phyloP scores from a whole-genome alignment of 1,140 invertebrate species.

The Panulirus ornatus region DNA sequence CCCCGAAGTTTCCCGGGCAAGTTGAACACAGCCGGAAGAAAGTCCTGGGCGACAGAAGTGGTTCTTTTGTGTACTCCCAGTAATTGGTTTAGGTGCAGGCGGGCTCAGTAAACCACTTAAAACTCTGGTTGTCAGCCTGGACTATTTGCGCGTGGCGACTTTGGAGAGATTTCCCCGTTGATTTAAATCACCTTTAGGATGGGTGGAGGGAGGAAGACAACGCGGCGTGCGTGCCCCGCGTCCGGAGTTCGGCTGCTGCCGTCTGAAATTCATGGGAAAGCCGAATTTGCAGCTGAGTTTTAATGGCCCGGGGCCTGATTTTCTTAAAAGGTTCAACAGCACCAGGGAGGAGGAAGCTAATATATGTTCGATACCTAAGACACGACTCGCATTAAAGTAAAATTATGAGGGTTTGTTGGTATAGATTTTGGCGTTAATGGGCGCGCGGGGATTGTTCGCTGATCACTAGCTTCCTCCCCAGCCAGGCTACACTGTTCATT shows the following conservation, averaged over 20 bases:
- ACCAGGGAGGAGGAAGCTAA: slow-evolving; percentile 12
- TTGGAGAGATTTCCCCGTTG: neutral
- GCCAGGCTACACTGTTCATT: no score
- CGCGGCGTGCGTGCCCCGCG: neutral
- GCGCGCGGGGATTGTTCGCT: no score
- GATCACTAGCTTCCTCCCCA: no score
- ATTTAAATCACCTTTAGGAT: slow-evolving; percentile 2
- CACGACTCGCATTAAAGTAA: neutral
- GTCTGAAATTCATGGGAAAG: slow-evolving; percentile 19
- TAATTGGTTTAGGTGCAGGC: slow-evolving; percentile 23
- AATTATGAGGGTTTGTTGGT: neutral
- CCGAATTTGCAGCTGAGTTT: slow-evolving; percentile 42
- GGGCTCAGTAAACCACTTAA: slow-evolving; percentile 18
- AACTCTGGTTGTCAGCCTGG: slow-evolving; percentile 15
- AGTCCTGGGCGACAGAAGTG: neutral
- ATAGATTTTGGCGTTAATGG: no score
- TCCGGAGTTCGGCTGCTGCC: neutral
- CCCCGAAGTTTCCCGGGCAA: neutral
- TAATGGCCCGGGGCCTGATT: slow-evolving; percentile 36
- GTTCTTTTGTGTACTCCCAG: slow-evolving; percentile 2
- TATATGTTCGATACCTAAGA: slow-evolving; percentile 19
- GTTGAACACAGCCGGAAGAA: neutral
- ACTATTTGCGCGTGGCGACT: neutral
- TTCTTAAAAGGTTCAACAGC: slow-evolving; percentile 51
- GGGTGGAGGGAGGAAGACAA: slow-evolving; percentile 1